These are phyloP conservation scores for Asteroscopus sphinx DNA, from an alignment of 2,888 invertebrate genomes.

Conservation along the genomic window DNA sequence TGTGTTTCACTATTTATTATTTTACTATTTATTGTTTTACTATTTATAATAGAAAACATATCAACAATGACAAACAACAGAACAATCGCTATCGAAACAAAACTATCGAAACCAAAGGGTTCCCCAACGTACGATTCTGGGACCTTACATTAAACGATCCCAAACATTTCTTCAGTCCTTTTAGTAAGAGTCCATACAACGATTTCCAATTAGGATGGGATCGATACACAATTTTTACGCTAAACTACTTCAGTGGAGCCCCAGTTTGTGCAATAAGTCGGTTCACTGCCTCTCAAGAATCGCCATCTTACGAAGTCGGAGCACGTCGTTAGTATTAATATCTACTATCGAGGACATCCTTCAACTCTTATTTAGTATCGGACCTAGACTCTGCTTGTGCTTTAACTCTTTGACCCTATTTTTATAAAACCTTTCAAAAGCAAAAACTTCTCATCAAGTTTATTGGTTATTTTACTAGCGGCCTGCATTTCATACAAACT, in stretches of 20 bases:
- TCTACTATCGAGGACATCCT: conserved; percentile 15
- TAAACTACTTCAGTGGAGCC: conserved; percentile 27
- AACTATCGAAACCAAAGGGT: conserved; percentile 13
- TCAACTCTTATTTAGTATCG: conserved; percentile 1
- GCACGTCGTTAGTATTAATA: conserved; percentile 34
- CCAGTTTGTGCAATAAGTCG: conserved; percentile 36
- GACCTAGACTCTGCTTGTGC: background rate
- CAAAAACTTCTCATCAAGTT: no score
- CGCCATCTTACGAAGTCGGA: conserved; percentile 23
- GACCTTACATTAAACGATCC: conserved; percentile 18
- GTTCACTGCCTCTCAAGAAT: conserved; percentile 31
- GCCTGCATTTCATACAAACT: no score
- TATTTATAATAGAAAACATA: background rate
- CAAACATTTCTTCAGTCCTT: background rate
- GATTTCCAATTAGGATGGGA: conserved; percentile 13
- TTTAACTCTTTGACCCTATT: background rate
- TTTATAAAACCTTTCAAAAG: no score
- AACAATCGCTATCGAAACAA: conserved; percentile 2
- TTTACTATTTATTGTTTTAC: background rate
- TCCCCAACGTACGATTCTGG: conserved; percentile 30
- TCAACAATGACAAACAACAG: conserved; percentile 1
- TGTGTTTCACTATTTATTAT: conserved; percentile 11
- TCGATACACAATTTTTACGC: conserved; percentile 25
- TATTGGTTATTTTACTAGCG: no score
- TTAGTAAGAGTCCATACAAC: conserved; percentile 2